Evolutionary conservation across 2,113 vertebrate species (phyloP), one percentile per base, ranked within the genome.

Genomic region (Parus major): DNA sequence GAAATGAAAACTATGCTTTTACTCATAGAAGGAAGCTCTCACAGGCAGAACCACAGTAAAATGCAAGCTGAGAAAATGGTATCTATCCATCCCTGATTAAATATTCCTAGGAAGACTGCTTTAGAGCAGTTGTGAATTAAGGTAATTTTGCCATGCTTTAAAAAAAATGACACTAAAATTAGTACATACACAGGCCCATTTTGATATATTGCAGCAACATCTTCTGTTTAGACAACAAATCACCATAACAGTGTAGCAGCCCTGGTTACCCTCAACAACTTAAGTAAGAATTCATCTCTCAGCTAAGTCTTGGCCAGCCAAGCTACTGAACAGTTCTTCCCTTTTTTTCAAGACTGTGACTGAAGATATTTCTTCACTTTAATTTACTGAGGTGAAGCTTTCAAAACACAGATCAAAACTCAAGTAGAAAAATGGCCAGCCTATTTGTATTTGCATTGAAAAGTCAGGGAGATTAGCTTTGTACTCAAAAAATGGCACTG

Each of bases 141-240:
- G 68, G 69, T 39, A 66, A 84, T 75, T 85, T 92, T 86, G 77
- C 75, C 39, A 79, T 20, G 36, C 49, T 86, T 36, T 16, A 86
- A 72, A 80, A 84, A 82, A 69, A 70, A 55, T 15, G 44, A 47
- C 65, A 60, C 79, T 52, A 69, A 92, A 96, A 52, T 66, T 41
- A 94, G 83, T 75, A 50, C 9, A 20, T 68, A 42, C 69, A 52
- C 77, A 79, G 61, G 92, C 56, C 33, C 57, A 31, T 84, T 90
- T 94, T 95, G 73, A 88, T 47, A 64, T n/a, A 89, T 24, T 78
- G 86, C 87, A 71, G 91, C 91, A 92, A 83, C 90, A 55, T 47
- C 68, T 73, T 95, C 89, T 97, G 95, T 96, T 96, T 88, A 65
- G 91, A 95, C 81, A 96, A 59, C 75, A 95, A 83, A 93, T 97